Conservation (phyloP, 2,113 vertebrate species). For the Mesembrinibis cayennensis region DNA sequence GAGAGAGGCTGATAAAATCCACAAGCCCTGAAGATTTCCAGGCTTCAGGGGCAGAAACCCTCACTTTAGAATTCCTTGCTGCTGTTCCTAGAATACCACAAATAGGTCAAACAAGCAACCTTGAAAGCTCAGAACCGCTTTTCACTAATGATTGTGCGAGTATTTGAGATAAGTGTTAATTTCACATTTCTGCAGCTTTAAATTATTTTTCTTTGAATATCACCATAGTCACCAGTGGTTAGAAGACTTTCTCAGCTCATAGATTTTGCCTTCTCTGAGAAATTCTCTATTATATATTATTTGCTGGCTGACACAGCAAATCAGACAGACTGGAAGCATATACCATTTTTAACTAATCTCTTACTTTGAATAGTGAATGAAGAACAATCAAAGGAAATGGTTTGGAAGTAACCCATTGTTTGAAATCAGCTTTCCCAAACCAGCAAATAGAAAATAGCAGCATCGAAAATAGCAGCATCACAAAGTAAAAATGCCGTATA, state of each 20-base stretch:
- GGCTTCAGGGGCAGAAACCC: not conserved
- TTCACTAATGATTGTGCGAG: not conserved
- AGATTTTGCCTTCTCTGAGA: not conserved
- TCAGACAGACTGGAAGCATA: not conserved
- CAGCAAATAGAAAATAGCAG: slow-evolving; percentile 12
- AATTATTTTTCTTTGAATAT: not conserved
- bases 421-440: slow-evolving; percentile 14
- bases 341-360: not conserved
- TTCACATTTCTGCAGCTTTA: not conserved
- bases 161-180: not conserved
- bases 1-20: not conserved
- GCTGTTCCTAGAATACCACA: not conserved
- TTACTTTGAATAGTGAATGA: not conserved
- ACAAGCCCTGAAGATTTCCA: not conserved
- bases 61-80: not conserved
- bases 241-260: not conserved
- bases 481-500: not conserved
- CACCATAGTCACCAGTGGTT: not conserved
- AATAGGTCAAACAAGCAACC: not conserved
- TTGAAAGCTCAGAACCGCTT: not conserved
- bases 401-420: slow-evolving; percentile 27
- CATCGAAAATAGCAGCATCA: not conserved
- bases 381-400: slow-evolving; percentile 35
- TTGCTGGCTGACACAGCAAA: not conserved
- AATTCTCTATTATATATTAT: not conserved